Evolutionary conservation across 1,140 invertebrate species (phyloP), one percentile per base, ranked within the genome.

Genomic region (Armadillidium nasatum): DNA sequence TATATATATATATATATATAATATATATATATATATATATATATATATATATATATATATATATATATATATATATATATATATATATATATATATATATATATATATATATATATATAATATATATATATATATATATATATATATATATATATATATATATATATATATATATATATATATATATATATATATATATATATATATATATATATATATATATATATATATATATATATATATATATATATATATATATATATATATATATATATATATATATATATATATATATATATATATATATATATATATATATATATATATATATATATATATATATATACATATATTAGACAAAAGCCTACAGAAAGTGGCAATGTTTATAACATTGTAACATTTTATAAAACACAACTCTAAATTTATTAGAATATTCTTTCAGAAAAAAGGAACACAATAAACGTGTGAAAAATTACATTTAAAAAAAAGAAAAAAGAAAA

Each of bases 181-280:
- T 60, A 60, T 60, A 60, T 60, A 60, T 60, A 60, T 60, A 60
- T 60, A 60, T 4, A 60, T 60, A 60, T 60, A 60, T 60, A 60
- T 60, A 60, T 60, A 7, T 60, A 60, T 60, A 60, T 60, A 60
- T 4, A 60, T 60, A 60, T 60, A 50, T 60, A 7, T 19, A 45
- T 45, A 6, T 13, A 45, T 45, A 45, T 45, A 45, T 45, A 45
- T 45, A 45, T 45, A 72, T 45, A 72, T 43, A 72, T 13, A 44
- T 43, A 44, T 45, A 7, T 4, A 7, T 45, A 6, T 43, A 72
- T 72, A 72, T 45, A 72, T 4, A 45, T 45, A 45, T 45, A 44
- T 45, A 45, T 45, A 45, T 45, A 45, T 44, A 45, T 66, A 75
- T 66, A 75, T 66, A 70, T 45, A 75, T 33, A 33, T 33, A 33